Evolutionary conservation across 2,113 vertebrate species (phyloP).

Genomic region (Phrynosoma platyrhinos): DNA sequence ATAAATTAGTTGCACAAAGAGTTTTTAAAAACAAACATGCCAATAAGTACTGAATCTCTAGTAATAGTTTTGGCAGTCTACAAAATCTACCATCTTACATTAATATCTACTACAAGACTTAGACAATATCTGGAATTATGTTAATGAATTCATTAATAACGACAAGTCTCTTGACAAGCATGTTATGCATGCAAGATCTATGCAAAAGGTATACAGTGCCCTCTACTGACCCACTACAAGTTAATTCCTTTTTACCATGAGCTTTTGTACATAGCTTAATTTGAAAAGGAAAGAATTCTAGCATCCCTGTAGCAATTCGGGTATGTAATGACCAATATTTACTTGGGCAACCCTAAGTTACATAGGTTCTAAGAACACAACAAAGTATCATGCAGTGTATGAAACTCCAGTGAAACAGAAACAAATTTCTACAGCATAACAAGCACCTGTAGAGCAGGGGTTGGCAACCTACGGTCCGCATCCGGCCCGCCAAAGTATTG

Average conservation of each 20-base stretch:
- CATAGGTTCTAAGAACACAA: too few relatives aligned
- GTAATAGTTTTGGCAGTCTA: conserved; percentile 48
- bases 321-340: neutral
- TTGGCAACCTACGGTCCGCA: too few relatives aligned
- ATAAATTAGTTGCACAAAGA: neutral
- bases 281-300: conserved; percentile 18
- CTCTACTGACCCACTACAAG: conserved; percentile 52
- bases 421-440: neutral
- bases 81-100: conserved; percentile 59
- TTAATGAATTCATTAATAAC: conserved; percentile 58
- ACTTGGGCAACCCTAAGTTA: too few relatives aligned
- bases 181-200: neutral
- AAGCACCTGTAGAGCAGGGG: too few relatives aligned
- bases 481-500: too few relatives aligned
- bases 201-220: conserved; percentile 60
- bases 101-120: conserved; percentile 52
- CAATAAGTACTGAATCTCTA: conserved; percentile 42
- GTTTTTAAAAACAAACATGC: conserved; percentile 7
- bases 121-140: conserved; percentile 56
- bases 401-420: neutral
- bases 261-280: conserved; percentile 12
- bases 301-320: conserved; percentile 17
- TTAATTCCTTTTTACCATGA: neutral
- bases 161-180: conserved; percentile 49
- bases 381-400: neutral